Base-by-base conservation (phyloP, 2,888 invertebrate species). In the Philaethria dido region DNA sequence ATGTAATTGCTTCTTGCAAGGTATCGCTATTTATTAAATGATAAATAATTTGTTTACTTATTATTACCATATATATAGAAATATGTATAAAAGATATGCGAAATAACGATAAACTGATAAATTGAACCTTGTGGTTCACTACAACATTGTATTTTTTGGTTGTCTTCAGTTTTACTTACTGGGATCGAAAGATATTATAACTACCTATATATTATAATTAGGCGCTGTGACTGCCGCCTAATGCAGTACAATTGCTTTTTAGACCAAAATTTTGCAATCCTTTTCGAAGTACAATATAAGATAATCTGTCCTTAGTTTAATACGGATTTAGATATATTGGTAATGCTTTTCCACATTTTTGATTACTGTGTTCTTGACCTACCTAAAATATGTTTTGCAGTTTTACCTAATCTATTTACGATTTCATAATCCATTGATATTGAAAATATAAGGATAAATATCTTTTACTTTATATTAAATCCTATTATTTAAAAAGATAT, bases 301-400 rank as follows among this genome's bases (percentile, higher is more conserved):
- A 55, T 55, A 57, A 25, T 9, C 14, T 42, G 57, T 22, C 57
- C 57, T 57, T 57, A 20, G 18, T 36, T 36, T 55, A 36, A 55
- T 55, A 20, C 25, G 25, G 57, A 22, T 52, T 52, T 33, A 52
- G 52, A 57, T 57, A 57, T 42, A n/a, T 57, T 63, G 29, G 2
- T 16, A 18, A 11, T 33, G 29, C 33, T 45, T 63, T 44, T 45
- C 16, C 13, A 36, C 22, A 36, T 45, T 50, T 44, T 64, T 36
- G 13, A 1, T 61, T n/a, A 36, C 18, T 5, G 13, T 16, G 63
- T 16, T 20, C 55, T 55, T 64, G 55, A 64, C 63, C 45, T 36
- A 57, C 57, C 42, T 59, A 50, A 63, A 42, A 22, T 62, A 50
- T n/a, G 48, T 57, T 25, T 62, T 62, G 20, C 36, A 57, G 42